phyloP scores from a whole-genome alignment of 2,888 invertebrate species.

The Papilio elwesi region DNA sequence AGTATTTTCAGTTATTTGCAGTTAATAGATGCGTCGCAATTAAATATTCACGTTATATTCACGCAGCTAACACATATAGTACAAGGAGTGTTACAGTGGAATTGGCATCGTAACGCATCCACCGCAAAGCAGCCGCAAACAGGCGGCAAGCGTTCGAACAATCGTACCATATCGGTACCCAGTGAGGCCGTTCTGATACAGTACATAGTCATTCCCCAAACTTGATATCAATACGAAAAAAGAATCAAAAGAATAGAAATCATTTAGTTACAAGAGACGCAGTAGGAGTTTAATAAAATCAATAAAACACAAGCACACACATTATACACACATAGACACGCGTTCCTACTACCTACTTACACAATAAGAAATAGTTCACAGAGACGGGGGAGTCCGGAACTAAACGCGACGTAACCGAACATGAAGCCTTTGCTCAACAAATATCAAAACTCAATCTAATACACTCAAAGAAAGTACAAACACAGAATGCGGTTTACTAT shows the following conservation, averaged over 20 bases:
- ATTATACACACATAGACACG: too few relatives aligned
- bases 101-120: constrained; percentile 67
- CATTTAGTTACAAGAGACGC: too few relatives aligned
- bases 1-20: neutral
- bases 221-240: constrained; percentile 50
- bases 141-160: constrained; percentile 66
- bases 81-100: constrained; percentile 56
- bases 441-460: neutral
- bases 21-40: constrained; percentile 39
- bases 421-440: too few relatives aligned
- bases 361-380: too few relatives aligned
- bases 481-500: constrained; percentile 17
- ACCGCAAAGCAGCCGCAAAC: constrained; percentile 70
- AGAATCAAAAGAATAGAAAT: too few relatives aligned
- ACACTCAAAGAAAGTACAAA: constrained; percentile 14
- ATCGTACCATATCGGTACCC: constrained; percentile 66
- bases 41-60: constrained; percentile 46
- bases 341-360: too few relatives aligned
- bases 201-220: constrained; percentile 32
- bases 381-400: too few relatives aligned
- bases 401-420: too few relatives aligned
- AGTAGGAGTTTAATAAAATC: too few relatives aligned
- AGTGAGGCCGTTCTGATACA: constrained; percentile 32
- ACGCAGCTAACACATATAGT: constrained; percentile 50
- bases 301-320: too few relatives aligned